These are phyloP conservation scores for Zosterops japonicus DNA, from an alignment of 2,113 vertebrate species.

Conservation along the genomic window DNA sequence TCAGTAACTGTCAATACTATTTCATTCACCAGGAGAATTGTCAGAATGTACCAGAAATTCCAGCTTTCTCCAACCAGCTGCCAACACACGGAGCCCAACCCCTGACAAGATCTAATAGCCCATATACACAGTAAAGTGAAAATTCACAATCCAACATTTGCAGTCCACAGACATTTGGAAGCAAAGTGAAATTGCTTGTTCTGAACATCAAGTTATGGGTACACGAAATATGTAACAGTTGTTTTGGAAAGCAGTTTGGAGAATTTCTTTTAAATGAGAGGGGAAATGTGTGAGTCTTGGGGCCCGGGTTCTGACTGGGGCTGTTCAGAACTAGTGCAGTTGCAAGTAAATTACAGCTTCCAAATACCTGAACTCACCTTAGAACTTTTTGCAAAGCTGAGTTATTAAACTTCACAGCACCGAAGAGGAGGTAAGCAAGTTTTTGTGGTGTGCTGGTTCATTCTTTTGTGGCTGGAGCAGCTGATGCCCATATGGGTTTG, in stretches of 20 bases:
- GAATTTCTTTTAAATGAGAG: background rate
- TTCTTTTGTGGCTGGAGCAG: background rate
- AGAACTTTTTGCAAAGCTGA: background rate
- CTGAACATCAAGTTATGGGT: background rate
- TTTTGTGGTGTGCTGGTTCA: background rate
- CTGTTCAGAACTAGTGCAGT: background rate
- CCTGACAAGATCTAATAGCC: background rate
- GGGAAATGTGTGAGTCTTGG: background rate
- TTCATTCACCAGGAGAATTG: background rate
- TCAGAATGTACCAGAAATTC: background rate
- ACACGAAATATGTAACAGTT: background rate
- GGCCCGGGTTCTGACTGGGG: accelerated
- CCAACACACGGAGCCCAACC: background rate
- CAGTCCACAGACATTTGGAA: background rate
- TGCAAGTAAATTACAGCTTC: background rate
- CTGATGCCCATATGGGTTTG: background rate
- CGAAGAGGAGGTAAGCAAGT: background rate
- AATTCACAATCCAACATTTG: background rate
- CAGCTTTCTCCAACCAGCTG: background rate
- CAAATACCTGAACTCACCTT: background rate
- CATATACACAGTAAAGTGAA: accelerated
- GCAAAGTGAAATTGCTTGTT: background rate
- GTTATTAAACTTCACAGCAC: background rate
- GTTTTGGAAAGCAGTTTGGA: background rate
- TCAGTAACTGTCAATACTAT: background rate